Base-by-base conservation (phyloP, 2,797 vertebrate genomes). In the Sarcoramphus papa region DNA sequence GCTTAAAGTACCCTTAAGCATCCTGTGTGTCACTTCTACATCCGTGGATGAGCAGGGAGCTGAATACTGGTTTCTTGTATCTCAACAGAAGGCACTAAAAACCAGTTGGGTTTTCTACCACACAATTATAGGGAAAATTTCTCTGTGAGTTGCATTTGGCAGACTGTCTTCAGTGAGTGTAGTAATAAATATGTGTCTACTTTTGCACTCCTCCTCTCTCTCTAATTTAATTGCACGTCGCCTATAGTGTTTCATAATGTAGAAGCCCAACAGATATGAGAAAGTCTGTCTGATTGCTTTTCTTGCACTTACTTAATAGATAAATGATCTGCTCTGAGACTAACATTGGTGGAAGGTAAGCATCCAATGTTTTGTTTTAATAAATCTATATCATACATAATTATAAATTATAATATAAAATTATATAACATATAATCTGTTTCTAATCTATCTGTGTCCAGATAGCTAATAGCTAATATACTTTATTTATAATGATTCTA, bases 401-500 rank as follows among this genome's bases (percentile, higher is more conserved):
- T 9, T 51, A 25, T 45, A 63, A 85, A 82, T 48, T 28, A 15
- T n/a, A 73, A 37, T 8, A 54, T 25, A 53, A 65, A 53, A 57
- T 43, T 33, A 37, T 35, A 9, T 18, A 43, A 41, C 30, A 53
- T 11, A 24, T 18, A 75, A 51, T 20, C 30, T 37, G 10, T 56
- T 88, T 90, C 27, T 54, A 23, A 19, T 73, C 5, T 56, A 31
- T 24, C 45, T 65, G 11, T 59, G 35, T 57, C 3, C 3, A 47
- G 31, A 53, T 25, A 64, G 21, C 5, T 56, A 64, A 53, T 14
- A 65, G 14, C 21, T 76, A 75, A n/a, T 53, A 95, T 72, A 31
- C 50, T 54, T 92, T 95, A 27, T 24, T 93, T 64, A 37, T 47
- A 68, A 78, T 85, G 33, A 94, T 88, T 96, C 84, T 93, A 67